A percentile compares a stretch with the other conserved stretches of the same genome.
Evolutionary conservation across 2,113 vertebrate genomes (phyloP).

Genomic region (Gambusia affinis): DNA sequence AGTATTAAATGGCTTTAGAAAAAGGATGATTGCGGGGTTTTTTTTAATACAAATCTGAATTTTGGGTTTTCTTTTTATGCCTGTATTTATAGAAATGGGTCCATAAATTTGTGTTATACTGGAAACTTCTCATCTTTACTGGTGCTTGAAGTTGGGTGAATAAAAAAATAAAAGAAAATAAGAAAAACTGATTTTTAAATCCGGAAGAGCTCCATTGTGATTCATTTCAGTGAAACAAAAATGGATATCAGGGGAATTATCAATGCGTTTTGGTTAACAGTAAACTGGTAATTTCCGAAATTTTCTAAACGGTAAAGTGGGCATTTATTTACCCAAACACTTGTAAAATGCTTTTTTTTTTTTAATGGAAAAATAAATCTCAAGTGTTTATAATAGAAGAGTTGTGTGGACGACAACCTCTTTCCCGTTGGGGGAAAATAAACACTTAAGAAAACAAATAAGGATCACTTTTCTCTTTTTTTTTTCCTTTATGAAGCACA

Average conservation of each 20-base stretch:
- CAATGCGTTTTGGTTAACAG: neutral
- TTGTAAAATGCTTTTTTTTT: neutral
- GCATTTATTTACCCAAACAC: neutral
- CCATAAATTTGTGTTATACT: constrained; percentile 20
- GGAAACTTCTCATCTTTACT: neutral
- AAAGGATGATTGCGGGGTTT: constrained; percentile 45
- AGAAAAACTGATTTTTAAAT: neutral
- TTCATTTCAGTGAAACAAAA: neutral
- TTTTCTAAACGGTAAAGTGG: neutral
- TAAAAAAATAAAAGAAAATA: neutral
- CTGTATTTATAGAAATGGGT: constrained; percentile 64
- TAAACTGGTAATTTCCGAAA: constrained; percentile 9
- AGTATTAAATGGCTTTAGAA: constrained; percentile 67
- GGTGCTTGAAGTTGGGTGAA: too few species aligned
- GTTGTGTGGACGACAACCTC: neutral
- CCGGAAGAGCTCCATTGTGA: neutral
- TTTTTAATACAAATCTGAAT: constrained; percentile 40
- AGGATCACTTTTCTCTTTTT: constrained; percentile 6
- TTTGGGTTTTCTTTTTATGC: constrained; percentile 51
- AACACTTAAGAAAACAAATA: constrained; percentile 15
- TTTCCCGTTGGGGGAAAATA: too few species aligned
- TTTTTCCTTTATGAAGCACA: constrained; percentile 25
- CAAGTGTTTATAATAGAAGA: constrained; percentile 6
- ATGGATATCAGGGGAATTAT: neutral
- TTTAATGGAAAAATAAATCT: neutral